Evolutionary conservation across 2,888 invertebrate genomes (phyloP), one percentile per base, ranked within the genome.

Genomic region (Cantharis rufa): DNA sequence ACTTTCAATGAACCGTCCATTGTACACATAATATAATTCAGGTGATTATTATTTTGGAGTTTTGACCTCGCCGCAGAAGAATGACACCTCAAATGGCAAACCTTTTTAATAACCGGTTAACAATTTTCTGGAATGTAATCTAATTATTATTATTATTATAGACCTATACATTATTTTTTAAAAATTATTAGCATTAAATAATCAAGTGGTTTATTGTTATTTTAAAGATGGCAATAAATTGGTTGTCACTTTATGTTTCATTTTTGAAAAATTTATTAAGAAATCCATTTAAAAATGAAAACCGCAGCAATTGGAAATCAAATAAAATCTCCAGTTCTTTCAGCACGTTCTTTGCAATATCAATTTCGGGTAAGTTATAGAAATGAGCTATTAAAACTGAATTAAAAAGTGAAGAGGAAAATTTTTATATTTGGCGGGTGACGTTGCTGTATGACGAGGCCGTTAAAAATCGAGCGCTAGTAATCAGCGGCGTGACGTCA

Each of bases 261-360:
- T 48, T 62, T 21, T 66, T 66, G 24, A 69, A 63, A 76, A 69
- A 72, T 72, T 76, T 69, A 15, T 62, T 63, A 62, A 15, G 15
- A 27, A 66, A 13, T 64, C 48, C 10, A 21, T 70, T n/a, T 15
- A 18, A 74, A 77, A 62, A 77, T 77, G 77, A 73, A 77, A 48
- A 48, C 62, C 16, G 27, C 74, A 18, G 15, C 69, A 24, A 10
- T 71, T 61, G 16, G 70, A 27, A 77, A 71, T 18, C 73, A 73
- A 27, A 77, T 73, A 70, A 77, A 77, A 77, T 73, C 77, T 3
- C 70, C 73, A 11, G 70, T 74, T 11, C 77, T 74, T 18, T 73
- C 77, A 18, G 73, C 73, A 15, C 73, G 73, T 15, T 62, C 73
- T 7, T 48, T 74, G 4, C 77, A 74, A 32, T 74, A 77, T 62